Percentiles rank a stretch among this genome's conserved stretches.
phyloP scores from a whole-genome alignment of 2,888 invertebrate species.

The Nemotelus nigrinus region DNA sequence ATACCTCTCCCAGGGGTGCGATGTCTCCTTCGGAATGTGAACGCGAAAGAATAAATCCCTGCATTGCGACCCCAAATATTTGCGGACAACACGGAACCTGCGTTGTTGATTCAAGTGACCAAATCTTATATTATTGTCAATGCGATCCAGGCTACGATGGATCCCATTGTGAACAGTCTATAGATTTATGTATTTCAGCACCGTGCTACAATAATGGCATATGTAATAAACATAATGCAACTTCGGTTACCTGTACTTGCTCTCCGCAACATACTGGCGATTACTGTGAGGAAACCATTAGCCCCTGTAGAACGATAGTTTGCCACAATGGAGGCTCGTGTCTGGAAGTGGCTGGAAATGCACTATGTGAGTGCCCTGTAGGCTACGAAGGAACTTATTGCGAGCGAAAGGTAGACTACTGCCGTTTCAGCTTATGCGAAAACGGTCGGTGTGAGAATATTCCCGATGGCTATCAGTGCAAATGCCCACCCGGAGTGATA shows the following conservation, averaged over 20 bases:
- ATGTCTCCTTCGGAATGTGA: slow-evolving; percentile 64
- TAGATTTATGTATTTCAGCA: slow-evolving; percentile 66
- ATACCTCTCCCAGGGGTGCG: slow-evolving; percentile 66
- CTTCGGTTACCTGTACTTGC: slow-evolving; percentile 65
- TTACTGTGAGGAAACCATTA: slow-evolving; percentile 65
- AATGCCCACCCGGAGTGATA: slow-evolving; percentile 66
- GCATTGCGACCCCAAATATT: slow-evolving; percentile 56
- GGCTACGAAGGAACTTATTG: slow-evolving; percentile 65
- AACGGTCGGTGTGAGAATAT: slow-evolving; percentile 63
- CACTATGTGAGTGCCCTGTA: slow-evolving; percentile 55
- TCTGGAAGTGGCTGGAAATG: slow-evolving; percentile 57
- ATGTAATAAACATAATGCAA: slow-evolving; percentile 62
- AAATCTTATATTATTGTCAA: slow-evolving; percentile 62
- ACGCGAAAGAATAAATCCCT: slow-evolving; percentile 65
- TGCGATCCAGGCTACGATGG: slow-evolving; percentile 68
- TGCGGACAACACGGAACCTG: slow-evolving; percentile 60
- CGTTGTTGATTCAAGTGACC: slow-evolving; percentile 57
- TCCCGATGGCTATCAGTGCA: slow-evolving; percentile 65
- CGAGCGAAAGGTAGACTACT: slow-evolving; percentile 66
- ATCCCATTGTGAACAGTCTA: slow-evolving; percentile 66
- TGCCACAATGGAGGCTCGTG: slow-evolving; percentile 65
- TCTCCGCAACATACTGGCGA: slow-evolving; percentile 65
- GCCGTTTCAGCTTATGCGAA: slow-evolving; percentile 64
- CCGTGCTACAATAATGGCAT: slow-evolving; percentile 69
- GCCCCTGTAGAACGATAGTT: slow-evolving; percentile 54